Conservation (phyloP, 2,797 vertebrate species). For the Pangasius sanitwongsei region DNA sequence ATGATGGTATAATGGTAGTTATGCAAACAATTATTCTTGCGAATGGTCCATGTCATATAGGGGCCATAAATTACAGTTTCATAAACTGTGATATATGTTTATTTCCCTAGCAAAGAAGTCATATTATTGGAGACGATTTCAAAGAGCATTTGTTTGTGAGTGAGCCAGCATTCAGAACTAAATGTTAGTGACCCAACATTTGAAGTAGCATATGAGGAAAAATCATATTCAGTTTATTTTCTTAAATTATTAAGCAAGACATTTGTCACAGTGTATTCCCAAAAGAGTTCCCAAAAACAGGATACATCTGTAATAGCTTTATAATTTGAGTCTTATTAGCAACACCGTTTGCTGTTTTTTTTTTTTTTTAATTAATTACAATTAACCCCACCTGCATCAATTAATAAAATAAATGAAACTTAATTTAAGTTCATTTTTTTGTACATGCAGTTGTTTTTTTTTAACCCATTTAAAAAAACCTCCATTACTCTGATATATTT, state of each 20-base stretch:
- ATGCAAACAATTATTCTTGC: slow-evolving; percentile 41
- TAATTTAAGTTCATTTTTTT: neutral
- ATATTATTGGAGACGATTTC: neutral
- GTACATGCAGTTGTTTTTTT: neutral
- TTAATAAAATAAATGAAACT: neutral
- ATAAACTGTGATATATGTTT: slow-evolving; percentile 12
- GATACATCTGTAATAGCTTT: neutral
- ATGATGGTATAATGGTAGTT: slow-evolving; percentile 27
- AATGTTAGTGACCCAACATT: neutral
- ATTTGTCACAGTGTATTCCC: neutral
- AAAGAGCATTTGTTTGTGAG: neutral
- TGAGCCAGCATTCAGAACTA: neutral
- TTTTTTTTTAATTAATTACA: neutral
- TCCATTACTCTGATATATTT: slow-evolving; percentile 5
- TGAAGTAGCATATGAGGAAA: neutral
- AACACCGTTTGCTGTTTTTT: neutral
- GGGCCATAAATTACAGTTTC: slow-evolving; percentile 27
- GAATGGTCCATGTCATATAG: slow-evolving; percentile 24
- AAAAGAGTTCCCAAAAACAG: neutral
- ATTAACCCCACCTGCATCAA: neutral
- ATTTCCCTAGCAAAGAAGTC: neutral
- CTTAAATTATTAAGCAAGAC: neutral
- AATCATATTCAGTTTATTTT: neutral
- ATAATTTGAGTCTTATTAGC: neutral
- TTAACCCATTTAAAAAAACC: neutral